Evolutionary conservation across 2,113 vertebrate species (phyloP), one percentile per base, ranked within the genome.

Genomic region (Excalfactoria chinensis): DNA sequence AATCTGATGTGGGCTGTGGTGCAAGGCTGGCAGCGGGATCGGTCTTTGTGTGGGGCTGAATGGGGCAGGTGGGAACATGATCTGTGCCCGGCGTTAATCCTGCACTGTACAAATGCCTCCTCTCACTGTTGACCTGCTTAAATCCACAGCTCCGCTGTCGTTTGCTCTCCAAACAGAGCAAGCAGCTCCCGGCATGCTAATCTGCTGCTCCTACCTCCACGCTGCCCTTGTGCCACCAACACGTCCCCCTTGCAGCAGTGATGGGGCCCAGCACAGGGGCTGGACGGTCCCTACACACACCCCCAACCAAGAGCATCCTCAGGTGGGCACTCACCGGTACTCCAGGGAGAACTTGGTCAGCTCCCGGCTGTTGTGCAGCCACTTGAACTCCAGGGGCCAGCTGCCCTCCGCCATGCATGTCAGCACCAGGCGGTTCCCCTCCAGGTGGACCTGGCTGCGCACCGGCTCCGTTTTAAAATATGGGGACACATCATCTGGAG

Each of bases 381-480:
- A 99, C 96, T 99, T 99, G 97, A 99, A 99, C 96, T 99, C 99
- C 22, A 99, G 98, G 0, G 99, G 99, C 99, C 99, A 99, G 97
- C 99, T 99, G 95, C 99, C 99, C 96, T 99, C 99, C 0, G 99
- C 99, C 99, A 99, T 99, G 97, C 99, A 99, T 9, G 99, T 99
- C 43, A 99, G 98, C 35, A 99, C 99, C 96, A 99, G 97, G 26
- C 99, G 98, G 97, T 99, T 99, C 63, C 99, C 98, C 93, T 99
- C 99, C 96, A 99, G 97, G 93, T 99, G 99, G 69, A 99, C 98
- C 96, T 99, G 99, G 11, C 98, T 98, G 82, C 98, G 97, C 77
- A 98, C 99, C 0, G 99, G 99, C 95, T 99, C 99, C 62, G 99
- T 99, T 98, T 99, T 99, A 95, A 99, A 99, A 85, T 99, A 99